Evolutionary conservation across 2,888 invertebrate genomes (phyloP), one percentile per base, ranked within the genome.

Genomic region (Agonum fuliginosum): DNA sequence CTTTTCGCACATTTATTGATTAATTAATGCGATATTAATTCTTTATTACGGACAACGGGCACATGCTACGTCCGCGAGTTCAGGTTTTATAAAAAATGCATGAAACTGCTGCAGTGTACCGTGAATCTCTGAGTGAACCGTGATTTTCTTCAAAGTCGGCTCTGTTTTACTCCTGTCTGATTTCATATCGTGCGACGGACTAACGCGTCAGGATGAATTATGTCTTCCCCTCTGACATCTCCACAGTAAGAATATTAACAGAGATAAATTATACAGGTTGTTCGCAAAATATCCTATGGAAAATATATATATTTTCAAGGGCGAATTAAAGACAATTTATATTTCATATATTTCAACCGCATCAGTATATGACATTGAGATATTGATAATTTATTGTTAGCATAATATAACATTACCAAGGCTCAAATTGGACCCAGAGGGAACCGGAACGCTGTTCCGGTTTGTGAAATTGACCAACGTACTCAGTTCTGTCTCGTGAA

Each of bases 161-260:
- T 0, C 58, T 62, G 17, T 62, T 30, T 8, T 17, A 12, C 54
- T 54, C 17, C 30, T 62, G 58, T 62, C 58, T 17, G 58, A 62
- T 62, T 62, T 62, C 58, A 62, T 62, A 62, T 62, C 58, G 27
- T 27, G 58, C 58, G 10, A 12, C 5, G 58, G 30, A 62, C 58
- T 62, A 62, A 62, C 27, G 8, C 58, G 58, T 62, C 58, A 62
- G 6, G 30, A 30, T 62, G 30, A 62, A 62, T 62, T 62, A 34
- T 62, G 58, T 62, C 30, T 8, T 27, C 34, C 30, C 1, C 27
- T 27, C 30, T 62, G 58, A 58, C 27, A 62, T 12, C 14, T 62
- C 12, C 27, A 24, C 58, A 17, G 10, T 27, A 17, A 30, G 30
- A 62, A 62, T 62, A 62, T 62, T 62, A 62, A 62, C 30, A 62